Percentiles rank a stretch among this genome's conserved stretches.
Conservation (phyloP, 2,797 vertebrate genomes). For the Thaleichthys pacificus region DNA sequence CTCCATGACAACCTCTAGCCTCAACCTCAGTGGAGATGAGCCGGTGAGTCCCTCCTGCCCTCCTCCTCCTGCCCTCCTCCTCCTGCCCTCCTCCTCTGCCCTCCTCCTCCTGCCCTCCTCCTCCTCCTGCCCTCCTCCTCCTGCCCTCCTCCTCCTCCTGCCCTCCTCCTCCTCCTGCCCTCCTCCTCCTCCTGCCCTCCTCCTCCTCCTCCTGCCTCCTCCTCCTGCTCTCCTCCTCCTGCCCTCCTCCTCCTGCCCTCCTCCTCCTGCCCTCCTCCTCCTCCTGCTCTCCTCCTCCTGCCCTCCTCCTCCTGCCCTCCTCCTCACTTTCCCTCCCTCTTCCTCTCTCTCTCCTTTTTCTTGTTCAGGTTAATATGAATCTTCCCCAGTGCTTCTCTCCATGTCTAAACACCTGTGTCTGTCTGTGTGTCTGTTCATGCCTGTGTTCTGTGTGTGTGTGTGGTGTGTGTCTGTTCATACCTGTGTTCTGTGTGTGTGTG, state of each 20-base stretch:
- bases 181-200: neutral
- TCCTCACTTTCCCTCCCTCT: too few species aligned
- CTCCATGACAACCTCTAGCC: slow-evolving; percentile 77
- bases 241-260: too few species aligned
- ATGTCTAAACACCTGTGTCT: neutral
- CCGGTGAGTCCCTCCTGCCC: slow-evolving; percentile 32
- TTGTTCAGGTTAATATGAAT: neutral
- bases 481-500: too few species aligned
- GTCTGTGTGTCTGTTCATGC: too few species aligned
- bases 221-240: neutral
- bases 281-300: too few species aligned
- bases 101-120: too few species aligned
- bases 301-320: neutral
- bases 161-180: too few species aligned
- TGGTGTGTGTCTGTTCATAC: too few species aligned
- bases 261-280: too few species aligned
- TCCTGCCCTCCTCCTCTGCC: neutral
- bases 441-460: too few species aligned
- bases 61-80: neutral
- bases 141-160: too few species aligned
- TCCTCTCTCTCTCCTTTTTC: neutral
- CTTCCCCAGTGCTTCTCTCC: neutral
- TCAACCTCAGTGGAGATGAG: slow-evolving; percentile 55
- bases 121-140: too few species aligned
- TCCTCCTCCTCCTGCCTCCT: neutral